phyloP scores from a whole-genome alignment of 30 jellyfish, hydroid and myxozoan genomes.

The Nemopilema nomurai region DNA sequence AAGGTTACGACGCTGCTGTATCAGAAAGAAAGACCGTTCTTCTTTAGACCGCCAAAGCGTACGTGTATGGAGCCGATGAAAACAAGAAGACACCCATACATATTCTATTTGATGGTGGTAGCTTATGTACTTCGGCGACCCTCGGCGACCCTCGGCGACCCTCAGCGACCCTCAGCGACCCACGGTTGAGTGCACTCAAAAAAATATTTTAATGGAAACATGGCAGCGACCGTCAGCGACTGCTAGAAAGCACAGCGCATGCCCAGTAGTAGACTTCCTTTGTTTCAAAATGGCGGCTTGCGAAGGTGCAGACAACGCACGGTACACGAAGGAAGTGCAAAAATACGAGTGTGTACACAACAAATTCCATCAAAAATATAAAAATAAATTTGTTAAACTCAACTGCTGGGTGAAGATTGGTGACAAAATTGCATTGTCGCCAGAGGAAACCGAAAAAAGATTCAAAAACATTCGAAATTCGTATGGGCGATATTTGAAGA shows the following conservation, averaged over 20 bases:
- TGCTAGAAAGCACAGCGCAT: no score
- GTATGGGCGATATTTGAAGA: conserved; percentile 8
- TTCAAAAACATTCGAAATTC: conserved; percentile 5
- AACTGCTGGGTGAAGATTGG: neutral
- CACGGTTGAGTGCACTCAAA: no score
- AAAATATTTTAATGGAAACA: no score
- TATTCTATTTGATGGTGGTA: conserved; percentile 32
- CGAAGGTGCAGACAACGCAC: no score
- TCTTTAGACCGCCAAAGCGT: conserved; percentile 17
- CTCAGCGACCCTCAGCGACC: no score
- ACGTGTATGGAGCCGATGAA: conserved; percentile 22
- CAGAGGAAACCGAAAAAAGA: neutral
- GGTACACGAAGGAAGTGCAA: no score
- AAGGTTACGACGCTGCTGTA: neutral
- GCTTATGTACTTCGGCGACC: no score
- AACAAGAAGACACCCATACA: neutral
- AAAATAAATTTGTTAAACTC: neutral
- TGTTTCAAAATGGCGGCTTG: no score
- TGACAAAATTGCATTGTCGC: neutral
- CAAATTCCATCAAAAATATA: neutral
- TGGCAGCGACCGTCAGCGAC: no score
- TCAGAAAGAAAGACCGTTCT: conserved; percentile 4
- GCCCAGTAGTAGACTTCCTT: no score
- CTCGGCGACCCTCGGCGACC: no score
- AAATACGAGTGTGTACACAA: neutral